phyloP scores from a whole-genome alignment of 2,113 vertebrate species.

The Verasper variegatus region DNA sequence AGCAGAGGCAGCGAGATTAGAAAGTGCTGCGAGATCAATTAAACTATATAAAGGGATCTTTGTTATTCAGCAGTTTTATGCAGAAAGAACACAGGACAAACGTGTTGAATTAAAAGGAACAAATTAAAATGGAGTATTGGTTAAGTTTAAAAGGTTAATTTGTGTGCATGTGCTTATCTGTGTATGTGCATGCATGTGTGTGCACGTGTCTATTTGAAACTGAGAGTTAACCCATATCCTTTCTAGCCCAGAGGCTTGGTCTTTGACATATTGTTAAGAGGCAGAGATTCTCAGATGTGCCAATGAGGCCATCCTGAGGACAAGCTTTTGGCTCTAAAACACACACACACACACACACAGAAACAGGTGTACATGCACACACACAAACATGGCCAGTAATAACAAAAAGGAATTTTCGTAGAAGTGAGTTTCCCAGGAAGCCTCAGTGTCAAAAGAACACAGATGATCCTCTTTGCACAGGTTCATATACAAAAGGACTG shows the following conservation, averaged over 20 bases:
- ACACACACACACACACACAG: slow-evolving; percentile 11
- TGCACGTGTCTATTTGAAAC: slow-evolving; percentile 25
- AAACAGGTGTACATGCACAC: slow-evolving; percentile 1
- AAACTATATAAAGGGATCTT: slow-evolving; percentile 9
- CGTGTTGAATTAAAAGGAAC: neutral
- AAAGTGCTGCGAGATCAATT: neutral
- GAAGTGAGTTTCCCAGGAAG: slow-evolving; percentile 37
- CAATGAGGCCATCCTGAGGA: slow-evolving; percentile 65
- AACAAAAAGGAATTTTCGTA: slow-evolving; percentile 54
- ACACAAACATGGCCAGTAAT: slow-evolving; percentile 47
- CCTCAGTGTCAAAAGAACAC: slow-evolving; percentile 26
- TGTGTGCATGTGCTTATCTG: neutral
- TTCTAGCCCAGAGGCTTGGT: slow-evolving; percentile 61
- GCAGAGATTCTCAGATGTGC: slow-evolving; percentile 70
- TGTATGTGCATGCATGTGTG: slow-evolving; percentile 4
- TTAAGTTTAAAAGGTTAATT: slow-evolving; percentile 3
- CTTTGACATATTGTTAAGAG: slow-evolving; percentile 65
- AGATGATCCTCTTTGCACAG: slow-evolving; percentile 9
- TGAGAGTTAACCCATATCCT: slow-evolving; percentile 61
- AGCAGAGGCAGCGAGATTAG: slow-evolving; percentile 34
- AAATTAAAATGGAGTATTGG: neutral
- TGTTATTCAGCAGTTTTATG: neutral
- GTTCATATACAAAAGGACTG: slow-evolving; percentile 38
- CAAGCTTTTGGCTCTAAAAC: slow-evolving; percentile 58
- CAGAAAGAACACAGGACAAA: neutral